Evolutionary conservation across 2,888 invertebrate genomes (phyloP).

Genomic region (Carabus problematicus): DNA sequence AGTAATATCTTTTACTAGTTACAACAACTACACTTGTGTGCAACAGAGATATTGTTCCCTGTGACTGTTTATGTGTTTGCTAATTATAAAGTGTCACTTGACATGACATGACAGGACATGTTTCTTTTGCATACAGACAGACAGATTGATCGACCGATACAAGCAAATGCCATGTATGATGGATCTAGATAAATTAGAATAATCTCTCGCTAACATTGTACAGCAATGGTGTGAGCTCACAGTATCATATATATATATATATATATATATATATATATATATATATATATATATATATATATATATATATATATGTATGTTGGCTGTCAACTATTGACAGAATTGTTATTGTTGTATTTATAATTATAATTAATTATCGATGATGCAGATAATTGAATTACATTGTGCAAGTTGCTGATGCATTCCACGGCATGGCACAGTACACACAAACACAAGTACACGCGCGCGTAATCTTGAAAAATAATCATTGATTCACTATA

Average conservation of each 20-base stretch:
- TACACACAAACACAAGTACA: slow-evolving; percentile 7
- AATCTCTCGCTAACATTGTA: slow-evolving; percentile 37
- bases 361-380: slow-evolving; percentile 25
- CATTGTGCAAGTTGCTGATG: slow-evolving; percentile 13
- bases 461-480: not conserved
- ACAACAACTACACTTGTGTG: too few species aligned
- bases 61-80: too few species aligned
- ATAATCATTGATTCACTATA: slow-evolving; percentile 30
- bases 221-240: slow-evolving; percentile 38
- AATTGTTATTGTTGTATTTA: slow-evolving; percentile 41
- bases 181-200: slow-evolving; percentile 14
- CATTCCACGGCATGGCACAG: slow-evolving; percentile 1
- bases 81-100: too few species aligned
- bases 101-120: too few species aligned
- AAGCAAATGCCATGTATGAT: slow-evolving; percentile 37
- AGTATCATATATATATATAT: too few species aligned
- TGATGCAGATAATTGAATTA: not conserved
- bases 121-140: not conserved
- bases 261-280: too few species aligned
- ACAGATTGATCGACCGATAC: not conserved
- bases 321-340: slow-evolving; percentile 34
- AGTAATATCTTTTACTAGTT: too few species aligned
- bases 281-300: too few species aligned
- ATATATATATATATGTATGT: too few species aligned
- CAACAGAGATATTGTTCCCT: too few species aligned